Percentiles rank a stretch among this genome's conserved stretches.
phyloP scores from a whole-genome alignment of 2,888 invertebrate genomes.

The Zhengitettix transpicula region DNA sequence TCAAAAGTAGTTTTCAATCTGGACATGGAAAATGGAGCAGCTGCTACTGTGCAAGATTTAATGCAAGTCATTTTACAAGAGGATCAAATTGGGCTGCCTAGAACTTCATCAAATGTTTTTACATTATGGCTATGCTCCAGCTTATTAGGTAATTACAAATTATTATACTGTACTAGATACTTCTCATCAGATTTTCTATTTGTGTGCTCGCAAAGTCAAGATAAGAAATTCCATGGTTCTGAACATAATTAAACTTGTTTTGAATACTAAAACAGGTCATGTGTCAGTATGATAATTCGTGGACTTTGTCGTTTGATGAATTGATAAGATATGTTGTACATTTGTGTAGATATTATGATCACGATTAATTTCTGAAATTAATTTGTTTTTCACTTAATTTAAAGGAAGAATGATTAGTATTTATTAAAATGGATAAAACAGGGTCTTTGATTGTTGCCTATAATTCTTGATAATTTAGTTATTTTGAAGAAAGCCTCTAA shows the following conservation, averaged over 20 bases:
- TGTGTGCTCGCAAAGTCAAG: not conserved
- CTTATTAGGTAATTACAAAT: slow-evolving; percentile 44
- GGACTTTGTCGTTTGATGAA: no score
- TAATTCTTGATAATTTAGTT: no score
- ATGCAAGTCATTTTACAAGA: slow-evolving; percentile 49
- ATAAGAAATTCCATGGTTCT: not conserved
- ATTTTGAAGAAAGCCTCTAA: no score
- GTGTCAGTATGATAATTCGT: no score
- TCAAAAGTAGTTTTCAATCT: slow-evolving; percentile 65
- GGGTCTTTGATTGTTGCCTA: no score
- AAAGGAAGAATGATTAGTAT: no score
- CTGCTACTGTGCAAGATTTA: slow-evolving; percentile 41
- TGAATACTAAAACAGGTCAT: no score
- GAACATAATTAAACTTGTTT: not conserved
- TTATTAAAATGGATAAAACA: no score
- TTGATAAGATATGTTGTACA: no score
- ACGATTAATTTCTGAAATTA: no score
- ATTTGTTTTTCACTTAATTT: no score
- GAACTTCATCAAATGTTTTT: slow-evolving; percentile 67
- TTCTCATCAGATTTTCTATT: not conserved
- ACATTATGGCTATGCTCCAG: slow-evolving; percentile 90
- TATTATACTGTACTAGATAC: not conserved
- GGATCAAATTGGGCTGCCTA: slow-evolving; percentile 61
- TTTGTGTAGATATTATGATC: no score
- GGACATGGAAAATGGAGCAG: slow-evolving; percentile 62